A percentile compares a stretch with the other conserved stretches of the same genome.
These are phyloP conservation scores for Sclerurus mexicanus DNA, from an alignment of 2,113 vertebrate genomes.

Conservation along the genomic window DNA sequence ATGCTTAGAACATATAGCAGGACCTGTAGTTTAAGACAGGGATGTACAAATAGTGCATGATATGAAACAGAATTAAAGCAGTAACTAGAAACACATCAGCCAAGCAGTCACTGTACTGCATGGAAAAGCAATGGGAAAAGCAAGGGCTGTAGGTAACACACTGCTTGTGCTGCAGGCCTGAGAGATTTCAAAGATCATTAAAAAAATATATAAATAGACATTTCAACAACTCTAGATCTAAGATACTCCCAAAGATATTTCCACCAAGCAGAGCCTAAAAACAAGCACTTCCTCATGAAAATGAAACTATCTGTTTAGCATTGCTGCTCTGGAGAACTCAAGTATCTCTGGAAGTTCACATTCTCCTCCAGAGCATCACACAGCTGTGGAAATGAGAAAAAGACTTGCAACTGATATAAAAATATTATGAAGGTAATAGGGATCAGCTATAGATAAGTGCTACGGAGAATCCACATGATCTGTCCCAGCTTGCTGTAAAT, in stretches of 20 bases:
- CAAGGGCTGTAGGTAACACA: not conserved
- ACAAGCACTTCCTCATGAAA: not conserved
- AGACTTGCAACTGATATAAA: not conserved
- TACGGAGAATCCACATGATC: not conserved
- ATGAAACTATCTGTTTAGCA: not conserved
- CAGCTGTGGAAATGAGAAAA: not conserved
- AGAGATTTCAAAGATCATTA: not conserved
- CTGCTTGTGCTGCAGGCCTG: not conserved
- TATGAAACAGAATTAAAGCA: not conserved
- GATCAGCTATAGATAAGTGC: not conserved
- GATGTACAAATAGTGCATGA: not conserved
- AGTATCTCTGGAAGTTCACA: not conserved
- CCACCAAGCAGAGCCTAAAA: not conserved
- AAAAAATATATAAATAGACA: not conserved
- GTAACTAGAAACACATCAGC: not conserved
- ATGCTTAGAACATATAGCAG: not conserved
- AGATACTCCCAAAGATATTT: not conserved
- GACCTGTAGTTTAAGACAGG: not conserved
- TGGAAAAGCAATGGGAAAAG: not conserved
- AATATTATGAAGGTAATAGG: not conserved
- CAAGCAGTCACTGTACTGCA: not conserved
- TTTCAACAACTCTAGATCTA: not conserved
- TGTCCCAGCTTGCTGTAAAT: not conserved
- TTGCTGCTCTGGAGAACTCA: not conserved
- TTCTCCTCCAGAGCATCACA: not conserved